Evolutionary conservation across 2,888 invertebrate genomes (phyloP).

Genomic region (Rhaphigaster nebulosa): DNA sequence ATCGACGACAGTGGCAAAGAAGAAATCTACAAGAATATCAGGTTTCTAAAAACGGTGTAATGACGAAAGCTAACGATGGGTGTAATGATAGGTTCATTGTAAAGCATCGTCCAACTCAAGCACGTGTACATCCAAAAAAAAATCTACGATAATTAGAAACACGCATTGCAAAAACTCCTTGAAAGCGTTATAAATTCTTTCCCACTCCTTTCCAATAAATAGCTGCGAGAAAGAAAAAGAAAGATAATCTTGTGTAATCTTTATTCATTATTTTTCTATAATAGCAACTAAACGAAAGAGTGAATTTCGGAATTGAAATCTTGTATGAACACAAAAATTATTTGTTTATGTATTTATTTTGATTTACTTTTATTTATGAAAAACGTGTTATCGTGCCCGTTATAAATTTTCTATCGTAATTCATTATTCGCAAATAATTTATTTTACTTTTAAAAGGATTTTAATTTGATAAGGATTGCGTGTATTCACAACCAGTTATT

Average conservation of each 20-base stretch:
- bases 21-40: neutral
- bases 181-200: neutral
- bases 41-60: neutral
- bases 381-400: too few relatives aligned
- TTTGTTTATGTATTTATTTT: too few relatives aligned
- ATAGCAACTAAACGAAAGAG: neutral
- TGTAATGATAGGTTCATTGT: neutral
- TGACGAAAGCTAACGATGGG: neutral
- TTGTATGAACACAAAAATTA: too few relatives aligned
- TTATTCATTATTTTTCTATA: neutral
- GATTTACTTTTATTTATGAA: too few relatives aligned
- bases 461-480: too few relatives aligned
- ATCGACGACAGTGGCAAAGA: neutral
- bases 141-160: conserved; percentile 30
- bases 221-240: neutral
- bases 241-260: neutral
- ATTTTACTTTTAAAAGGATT: too few relatives aligned
- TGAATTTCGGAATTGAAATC: neutral
- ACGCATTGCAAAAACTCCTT: neutral
- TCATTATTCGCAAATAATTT: too few relatives aligned
- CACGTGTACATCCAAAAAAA: neutral
- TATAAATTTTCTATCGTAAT: too few relatives aligned
- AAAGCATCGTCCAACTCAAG: neutral
- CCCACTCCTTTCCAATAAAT: neutral
- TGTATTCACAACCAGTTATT: too few relatives aligned